Conservation (phyloP, 2,113 vertebrate genomes). For the Percina caprodes region DNA sequence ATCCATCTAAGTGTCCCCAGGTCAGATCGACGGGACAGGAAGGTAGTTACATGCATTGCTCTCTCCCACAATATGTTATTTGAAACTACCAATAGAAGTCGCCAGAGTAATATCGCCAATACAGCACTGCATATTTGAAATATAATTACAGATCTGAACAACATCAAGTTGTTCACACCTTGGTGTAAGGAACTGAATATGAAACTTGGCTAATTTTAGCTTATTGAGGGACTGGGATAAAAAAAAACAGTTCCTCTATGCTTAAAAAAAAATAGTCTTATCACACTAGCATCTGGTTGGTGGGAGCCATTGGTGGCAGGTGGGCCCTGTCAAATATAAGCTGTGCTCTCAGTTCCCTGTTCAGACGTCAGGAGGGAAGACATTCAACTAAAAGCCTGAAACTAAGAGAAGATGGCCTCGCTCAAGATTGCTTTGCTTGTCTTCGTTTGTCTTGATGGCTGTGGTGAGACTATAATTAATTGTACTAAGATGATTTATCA, state of each 20-base stretch:
- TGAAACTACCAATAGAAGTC: neutral
- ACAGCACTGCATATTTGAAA: too few relatives aligned
- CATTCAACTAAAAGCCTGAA: neutral
- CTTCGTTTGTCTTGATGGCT: constrained; percentile 54
- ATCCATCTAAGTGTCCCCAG: neutral
- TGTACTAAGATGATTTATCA: neutral
- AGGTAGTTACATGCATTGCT: neutral
- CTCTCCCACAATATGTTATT: neutral
- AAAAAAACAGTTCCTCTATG: constrained; percentile 12
- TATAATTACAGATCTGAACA: neutral
- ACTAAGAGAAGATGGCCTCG: constrained; percentile 56
- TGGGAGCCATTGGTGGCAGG: neutral
- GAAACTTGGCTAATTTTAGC: constrained; percentile 38
- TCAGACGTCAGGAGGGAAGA: constrained; percentile 23
- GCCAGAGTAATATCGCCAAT: neutral
- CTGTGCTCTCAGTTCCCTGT: neutral
- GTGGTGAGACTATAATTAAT: constrained; percentile 65
- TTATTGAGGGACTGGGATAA: neutral
- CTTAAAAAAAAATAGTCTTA: constrained; percentile 8
- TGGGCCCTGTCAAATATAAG: constrained; percentile 43
- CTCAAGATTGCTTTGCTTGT: constrained; percentile 62
- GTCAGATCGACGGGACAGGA: neutral
- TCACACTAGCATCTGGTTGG: constrained; percentile 18
- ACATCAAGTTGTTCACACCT: neutral
- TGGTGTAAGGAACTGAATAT: constrained; percentile 56